Evolutionary conservation across 2,797 vertebrate genomes (phyloP), one percentile per base, ranked within the genome.

Genomic region (Alcedo atthis): DNA sequence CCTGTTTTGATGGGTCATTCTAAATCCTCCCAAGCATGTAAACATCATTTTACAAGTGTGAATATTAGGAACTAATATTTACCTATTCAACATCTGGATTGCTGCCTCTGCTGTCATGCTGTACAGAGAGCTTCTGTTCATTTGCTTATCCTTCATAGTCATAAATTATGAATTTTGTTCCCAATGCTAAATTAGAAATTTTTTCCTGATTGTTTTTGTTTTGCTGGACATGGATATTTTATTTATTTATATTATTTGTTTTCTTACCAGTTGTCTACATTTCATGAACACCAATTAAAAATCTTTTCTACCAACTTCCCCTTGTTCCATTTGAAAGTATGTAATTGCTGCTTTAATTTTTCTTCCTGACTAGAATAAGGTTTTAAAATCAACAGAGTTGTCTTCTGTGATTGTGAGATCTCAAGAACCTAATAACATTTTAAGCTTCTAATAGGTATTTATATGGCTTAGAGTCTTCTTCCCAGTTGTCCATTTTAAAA

Each of bases 201-300:
- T 91, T 95, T 94, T 92, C 89, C 91, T 95, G 43, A 81, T 93
- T 95, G 89, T 66, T 92, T 93, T 96, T 94, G 33, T 93, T 95
- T 95, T 94, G 93, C 90, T 89, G 80, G 75, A 75, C 93, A 95
- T 94, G 92, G 64, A 90, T 94, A 90, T 95, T 93, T 95, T 94
- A 74, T 95, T 96, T 94, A 94, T 96, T 94, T 94, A 32, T 89
- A 93, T 94, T 93, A 80, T 94, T 95, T 96, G 89, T 93, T 96
- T 96, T 92, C 91, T 95, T 96, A 91, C 94, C 92, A 96, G 90
- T 95, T 96, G 61, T 95, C 92, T 95, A 58, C 94, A 95, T 96
- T 96, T 95, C 94, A 94, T 96, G 85, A 95, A 58, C 95, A 93
- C 88, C 93, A 96, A 92, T 92, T 95, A 93, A 96, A 93, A 90